Evolutionary conservation across 2,113 vertebrate species (phyloP).

Genomic region (Monopterus albus): DNA sequence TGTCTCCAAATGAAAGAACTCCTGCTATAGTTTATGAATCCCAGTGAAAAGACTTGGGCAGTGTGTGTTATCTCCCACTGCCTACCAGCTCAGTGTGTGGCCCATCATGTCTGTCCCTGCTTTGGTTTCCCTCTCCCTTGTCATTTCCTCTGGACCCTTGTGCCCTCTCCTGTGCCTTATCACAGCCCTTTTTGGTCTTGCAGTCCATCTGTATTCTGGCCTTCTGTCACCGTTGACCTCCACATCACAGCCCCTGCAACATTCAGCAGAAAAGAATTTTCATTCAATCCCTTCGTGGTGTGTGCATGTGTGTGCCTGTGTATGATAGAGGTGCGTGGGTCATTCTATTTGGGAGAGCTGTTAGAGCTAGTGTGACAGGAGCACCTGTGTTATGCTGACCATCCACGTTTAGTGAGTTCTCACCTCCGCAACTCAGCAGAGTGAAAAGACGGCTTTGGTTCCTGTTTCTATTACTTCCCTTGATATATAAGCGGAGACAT

Average conservation of each 20-base stretch:
- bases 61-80: conserved; percentile 51
- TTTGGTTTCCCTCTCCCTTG: conserved; percentile 17
- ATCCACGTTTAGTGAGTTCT: conserved; percentile 68
- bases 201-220: conserved; percentile 61
- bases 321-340: conserved; percentile 54
- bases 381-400: conserved; percentile 69
- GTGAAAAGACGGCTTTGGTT: conserved; percentile 59
- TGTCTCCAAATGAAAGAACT: conserved; percentile 31
- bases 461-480: conserved; percentile 63
- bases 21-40: conserved; percentile 4
- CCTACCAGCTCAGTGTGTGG: conserved; percentile 49
- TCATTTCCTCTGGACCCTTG: conserved; percentile 39
- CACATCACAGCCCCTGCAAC: conserved; percentile 27
- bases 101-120: conserved; percentile 18
- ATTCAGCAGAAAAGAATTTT: conserved; percentile 59
- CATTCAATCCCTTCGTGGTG: conserved; percentile 42
- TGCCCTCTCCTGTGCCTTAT: conserved; percentile 61
- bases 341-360: conserved; percentile 69
- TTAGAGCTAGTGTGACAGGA: conserved; percentile 67
- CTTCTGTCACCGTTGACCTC: conserved; percentile 58
- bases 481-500: conserved; percentile 63
- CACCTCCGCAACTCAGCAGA: conserved; percentile 71
- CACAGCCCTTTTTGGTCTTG: conserved; percentile 64
- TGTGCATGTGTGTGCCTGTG: conserved; percentile 17
- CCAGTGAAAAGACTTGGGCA: conserved; percentile 26